A percentile compares a stretch with the other conserved stretches of the same genome.
Evolutionary conservation across 2,113 vertebrate genomes (phyloP).

Genomic region (Miniopterus natalensis): DNA sequence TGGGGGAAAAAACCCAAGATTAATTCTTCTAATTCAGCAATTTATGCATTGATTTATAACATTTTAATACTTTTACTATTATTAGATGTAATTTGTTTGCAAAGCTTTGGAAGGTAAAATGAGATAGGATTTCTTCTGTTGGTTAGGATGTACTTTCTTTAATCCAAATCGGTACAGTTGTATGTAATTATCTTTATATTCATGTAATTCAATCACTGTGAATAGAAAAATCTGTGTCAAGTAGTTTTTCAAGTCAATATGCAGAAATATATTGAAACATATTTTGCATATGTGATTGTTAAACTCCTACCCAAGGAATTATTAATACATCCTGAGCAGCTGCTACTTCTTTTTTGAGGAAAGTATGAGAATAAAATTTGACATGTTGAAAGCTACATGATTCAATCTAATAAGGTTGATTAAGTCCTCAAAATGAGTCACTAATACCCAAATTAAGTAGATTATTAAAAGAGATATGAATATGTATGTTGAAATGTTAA

Average conservation of each 20-base stretch:
- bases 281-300: constrained; percentile 51
- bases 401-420: not conserved
- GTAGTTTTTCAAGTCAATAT: constrained; percentile 40
- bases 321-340: constrained; percentile 45
- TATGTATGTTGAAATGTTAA: constrained; percentile 57
- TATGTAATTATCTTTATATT: not conserved
- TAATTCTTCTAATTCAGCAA: not conserved
- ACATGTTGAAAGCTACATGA: constrained; percentile 41
- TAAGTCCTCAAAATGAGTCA: constrained; percentile 55
- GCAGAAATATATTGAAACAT: constrained; percentile 9
- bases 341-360: constrained; percentile 56
- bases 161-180: not conserved
- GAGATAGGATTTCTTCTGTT: not conserved
- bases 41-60: not conserved
- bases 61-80: not conserved
- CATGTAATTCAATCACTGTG: not conserved
- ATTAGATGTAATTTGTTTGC: not conserved
- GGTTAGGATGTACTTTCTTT: not conserved
- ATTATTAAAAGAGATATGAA: constrained; percentile 60
- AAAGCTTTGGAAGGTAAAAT: not conserved
- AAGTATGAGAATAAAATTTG: constrained; percentile 65
- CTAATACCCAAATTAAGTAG: constrained; percentile 55
- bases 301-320: constrained; percentile 52
- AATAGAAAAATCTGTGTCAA: constrained; percentile 35
- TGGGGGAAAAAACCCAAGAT: not conserved